A percentile compares a stretch with the other conserved stretches of the same genome.
phyloP scores from a whole-genome alignment of 2,797 vertebrate species.

The Pseudocheirus occidentalis region DNA sequence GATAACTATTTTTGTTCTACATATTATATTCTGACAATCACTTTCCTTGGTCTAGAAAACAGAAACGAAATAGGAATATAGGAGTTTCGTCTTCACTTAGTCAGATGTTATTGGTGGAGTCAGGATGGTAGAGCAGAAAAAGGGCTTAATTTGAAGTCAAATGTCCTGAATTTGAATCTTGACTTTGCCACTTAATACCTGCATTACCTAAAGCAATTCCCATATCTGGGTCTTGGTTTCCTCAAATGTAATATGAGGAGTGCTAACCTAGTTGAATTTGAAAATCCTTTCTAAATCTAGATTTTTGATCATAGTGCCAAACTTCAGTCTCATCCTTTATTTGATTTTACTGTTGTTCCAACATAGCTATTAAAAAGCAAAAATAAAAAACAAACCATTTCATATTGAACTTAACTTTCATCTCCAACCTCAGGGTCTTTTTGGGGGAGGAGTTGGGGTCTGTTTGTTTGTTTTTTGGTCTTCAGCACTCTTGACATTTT shows the following conservation, averaged over 20 bases:
- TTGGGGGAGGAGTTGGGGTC: no score
- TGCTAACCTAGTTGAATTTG: not conserved
- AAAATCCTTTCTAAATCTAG: not conserved
- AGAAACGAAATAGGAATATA: not conserved
- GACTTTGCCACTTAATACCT: not conserved
- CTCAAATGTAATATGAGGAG: not conserved
- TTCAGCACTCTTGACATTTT: not conserved
- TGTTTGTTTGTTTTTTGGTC: not conserved
- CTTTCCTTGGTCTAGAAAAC: not conserved
- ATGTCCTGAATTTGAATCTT: not conserved
- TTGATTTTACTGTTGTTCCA: no score
- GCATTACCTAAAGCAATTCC: not conserved
- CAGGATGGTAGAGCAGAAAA: not conserved
- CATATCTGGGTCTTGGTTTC: not conserved
- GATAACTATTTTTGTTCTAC: not conserved
- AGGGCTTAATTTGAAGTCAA: not conserved
- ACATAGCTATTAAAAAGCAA: no score
- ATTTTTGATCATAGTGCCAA: not conserved
- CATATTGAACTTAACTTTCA: no score
- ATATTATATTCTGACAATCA: not conserved
- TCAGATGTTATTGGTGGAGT: not conserved
- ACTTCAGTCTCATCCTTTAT: not conserved
- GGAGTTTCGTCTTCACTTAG: not conserved
- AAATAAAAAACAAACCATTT: no score
- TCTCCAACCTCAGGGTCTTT: no score